These are phyloP conservation scores for Acanthurus lineatus DNA, from an alignment of 2,797 vertebrate species.

Conservation along the genomic window DNA sequence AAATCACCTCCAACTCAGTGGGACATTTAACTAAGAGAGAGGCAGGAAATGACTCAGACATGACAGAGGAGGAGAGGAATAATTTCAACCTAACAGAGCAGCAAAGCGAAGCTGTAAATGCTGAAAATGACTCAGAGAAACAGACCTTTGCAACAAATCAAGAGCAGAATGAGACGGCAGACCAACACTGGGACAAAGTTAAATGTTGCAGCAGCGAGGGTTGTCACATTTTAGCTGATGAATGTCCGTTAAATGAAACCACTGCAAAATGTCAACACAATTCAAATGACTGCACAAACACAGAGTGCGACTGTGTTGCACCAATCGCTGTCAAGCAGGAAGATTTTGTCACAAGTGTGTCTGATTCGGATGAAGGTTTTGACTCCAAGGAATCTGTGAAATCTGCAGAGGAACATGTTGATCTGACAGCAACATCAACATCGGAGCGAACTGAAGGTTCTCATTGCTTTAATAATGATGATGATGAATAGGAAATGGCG, in stretches of 20 bases:
- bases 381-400: constrained; percentile 8
- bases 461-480: neutral
- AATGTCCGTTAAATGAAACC: neutral
- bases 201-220: neutral
- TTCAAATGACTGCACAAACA: constrained; percentile 18
- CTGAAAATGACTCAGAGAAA: constrained; percentile 12
- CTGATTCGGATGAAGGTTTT: neutral
- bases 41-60: constrained; percentile 82
- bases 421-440: neutral
- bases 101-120: constrained; percentile 6
- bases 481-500: constrained; percentile 1
- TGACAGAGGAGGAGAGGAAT: constrained; percentile 71
- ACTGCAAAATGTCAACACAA: constrained; percentile 22
- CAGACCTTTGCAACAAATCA: constrained; percentile 16
- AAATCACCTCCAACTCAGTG: constrained; percentile 1
- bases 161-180: neutral
- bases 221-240: neutral
- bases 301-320: constrained; percentile 15
- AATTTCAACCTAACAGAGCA: constrained; percentile 24
- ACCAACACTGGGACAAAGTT: neutral
- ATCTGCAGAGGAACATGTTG: constrained; percentile 35
- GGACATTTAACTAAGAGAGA: constrained; percentile 75
- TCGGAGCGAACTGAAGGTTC: neutral
- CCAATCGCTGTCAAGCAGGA: neutral
- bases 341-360: neutral